Conservation (phyloP, 1,140 invertebrate genomes). For the Apis laboriosa region DNA sequence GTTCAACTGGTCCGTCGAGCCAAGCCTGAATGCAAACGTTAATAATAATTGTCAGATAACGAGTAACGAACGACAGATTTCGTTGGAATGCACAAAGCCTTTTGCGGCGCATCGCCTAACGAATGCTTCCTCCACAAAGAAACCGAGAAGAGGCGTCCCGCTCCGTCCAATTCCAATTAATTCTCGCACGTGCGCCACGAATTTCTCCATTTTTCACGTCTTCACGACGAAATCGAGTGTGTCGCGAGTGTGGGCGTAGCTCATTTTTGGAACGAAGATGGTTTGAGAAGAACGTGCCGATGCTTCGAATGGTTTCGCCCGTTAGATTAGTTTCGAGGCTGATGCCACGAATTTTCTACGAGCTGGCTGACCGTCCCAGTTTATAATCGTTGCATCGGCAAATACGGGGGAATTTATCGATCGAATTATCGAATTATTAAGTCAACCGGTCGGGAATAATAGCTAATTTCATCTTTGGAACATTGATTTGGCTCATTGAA, state of each 20-base stretch:
- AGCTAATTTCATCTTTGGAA: too few species aligned
- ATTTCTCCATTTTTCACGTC: neutral
- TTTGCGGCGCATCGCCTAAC: neutral
- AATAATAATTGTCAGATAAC: constrained; percentile 50
- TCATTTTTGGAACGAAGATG: neutral
- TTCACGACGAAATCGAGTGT: too few species aligned
- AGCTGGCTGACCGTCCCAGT: neutral
- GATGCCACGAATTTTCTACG: neutral
- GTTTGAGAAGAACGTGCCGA: neutral
- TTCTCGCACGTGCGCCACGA: constrained; percentile 8
- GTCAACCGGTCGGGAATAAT: neutral
- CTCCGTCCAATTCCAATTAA: constrained; percentile 25
- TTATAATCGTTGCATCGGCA: neutral
- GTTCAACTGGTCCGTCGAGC: neutral
- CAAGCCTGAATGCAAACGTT: constrained; percentile 29
- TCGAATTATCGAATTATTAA: neutral
- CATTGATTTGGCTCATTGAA: neutral
- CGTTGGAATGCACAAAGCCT: constrained; percentile 21
- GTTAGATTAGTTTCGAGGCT: neutral
- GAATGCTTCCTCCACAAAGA: constrained; percentile 14
- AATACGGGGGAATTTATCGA: neutral
- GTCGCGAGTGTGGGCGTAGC: neutral
- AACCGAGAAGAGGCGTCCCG: neutral
- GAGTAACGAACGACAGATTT: constrained; percentile 39
- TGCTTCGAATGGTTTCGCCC: neutral